Evolutionary conservation across 2,113 vertebrate genomes (phyloP), one percentile per base, ranked within the genome.

Genomic region (Leucoraja erinaceus): DNA sequence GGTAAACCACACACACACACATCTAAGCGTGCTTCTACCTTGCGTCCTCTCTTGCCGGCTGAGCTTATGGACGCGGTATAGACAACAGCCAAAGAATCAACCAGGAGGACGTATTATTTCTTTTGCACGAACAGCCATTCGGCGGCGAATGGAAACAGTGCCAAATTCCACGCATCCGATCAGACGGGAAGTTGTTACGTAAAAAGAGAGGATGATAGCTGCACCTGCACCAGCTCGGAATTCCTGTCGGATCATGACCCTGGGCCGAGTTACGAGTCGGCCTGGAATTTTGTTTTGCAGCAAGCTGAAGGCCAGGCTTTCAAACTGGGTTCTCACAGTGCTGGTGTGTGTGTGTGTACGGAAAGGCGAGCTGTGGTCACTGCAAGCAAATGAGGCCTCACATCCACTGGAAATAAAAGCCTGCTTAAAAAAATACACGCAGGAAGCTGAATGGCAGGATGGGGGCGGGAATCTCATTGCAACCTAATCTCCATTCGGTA

Each of bases 241-340:
- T 91, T 91, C 68, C 66, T 72, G 31, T 54, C 0, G 90, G 90
- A 12, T 22, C 33, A 25, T 70, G 66, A 54, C 66, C 90, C 83
- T n/a, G 10, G 31, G 38, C 90, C 72, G 66, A 25, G 33, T 88
- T 66, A 63, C n/a, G 8, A n/a, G 63, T 88, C 83, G 8, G 59
- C 28, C 59, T 88, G 83, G 83, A 88, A 88, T 88, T 66, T 61
- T 88, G 83, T 66, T 88, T 66, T 88, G 28, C 59, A 88, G 28
- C 25, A 31, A 31, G 18, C 28, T 88, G 28, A 88, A 91, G 38
- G 38, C 33, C 38, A 28, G 90, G 12, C 68, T 70, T 70, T 90
- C 10, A 10, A 16, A 72, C 16, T 47, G 31, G 14, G 90, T 28
- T 70, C 90, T 47, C 33, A 10, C 3, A 4, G 66, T 54, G 28